Conservation (phyloP, 1,140 invertebrate species). For the Zaprionus ghesquierei region DNA sequence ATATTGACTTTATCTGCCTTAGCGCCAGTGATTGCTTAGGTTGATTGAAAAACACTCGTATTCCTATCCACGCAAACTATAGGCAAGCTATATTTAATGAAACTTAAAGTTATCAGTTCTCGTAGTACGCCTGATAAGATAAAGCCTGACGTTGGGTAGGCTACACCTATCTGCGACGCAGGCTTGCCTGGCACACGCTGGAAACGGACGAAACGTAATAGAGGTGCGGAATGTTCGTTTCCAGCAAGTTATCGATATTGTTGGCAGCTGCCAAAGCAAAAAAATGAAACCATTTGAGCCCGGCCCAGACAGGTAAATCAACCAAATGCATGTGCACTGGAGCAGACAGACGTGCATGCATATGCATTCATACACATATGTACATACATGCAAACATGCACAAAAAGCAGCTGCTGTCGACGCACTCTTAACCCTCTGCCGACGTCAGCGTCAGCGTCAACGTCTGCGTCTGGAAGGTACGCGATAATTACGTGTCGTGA, state of each 20-base stretch:
- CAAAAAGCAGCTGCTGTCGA: constrained; percentile 64
- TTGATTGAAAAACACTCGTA: background rate
- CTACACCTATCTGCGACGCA: no score
- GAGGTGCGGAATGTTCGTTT: constrained; percentile 2
- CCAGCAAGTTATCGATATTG: background rate
- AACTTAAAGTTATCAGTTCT: no score
- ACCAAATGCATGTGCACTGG: constrained; percentile 23
- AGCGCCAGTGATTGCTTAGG: no score
- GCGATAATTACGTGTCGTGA: constrained; percentile 42
- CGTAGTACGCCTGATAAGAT: no score
- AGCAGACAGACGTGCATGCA: constrained; percentile 14
- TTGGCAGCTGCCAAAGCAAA: constrained; percentile 35
- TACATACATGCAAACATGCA: constrained; percentile 16
- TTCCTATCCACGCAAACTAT: no score
- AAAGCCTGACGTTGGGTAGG: no score
- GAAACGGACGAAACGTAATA: background rate
- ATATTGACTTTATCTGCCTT: no score
- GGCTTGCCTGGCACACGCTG: background rate
- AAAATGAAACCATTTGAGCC: constrained; percentile 12
- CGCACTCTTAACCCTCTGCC: constrained; percentile 16
- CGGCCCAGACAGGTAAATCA: constrained; percentile 25
- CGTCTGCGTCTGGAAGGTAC: constrained; percentile 50
- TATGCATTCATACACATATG: background rate
- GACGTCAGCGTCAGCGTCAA: constrained; percentile 14
- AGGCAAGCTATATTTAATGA: no score